Base-by-base conservation (phyloP, 2,113 vertebrate species). In the Otolemur garnettii region DNA sequence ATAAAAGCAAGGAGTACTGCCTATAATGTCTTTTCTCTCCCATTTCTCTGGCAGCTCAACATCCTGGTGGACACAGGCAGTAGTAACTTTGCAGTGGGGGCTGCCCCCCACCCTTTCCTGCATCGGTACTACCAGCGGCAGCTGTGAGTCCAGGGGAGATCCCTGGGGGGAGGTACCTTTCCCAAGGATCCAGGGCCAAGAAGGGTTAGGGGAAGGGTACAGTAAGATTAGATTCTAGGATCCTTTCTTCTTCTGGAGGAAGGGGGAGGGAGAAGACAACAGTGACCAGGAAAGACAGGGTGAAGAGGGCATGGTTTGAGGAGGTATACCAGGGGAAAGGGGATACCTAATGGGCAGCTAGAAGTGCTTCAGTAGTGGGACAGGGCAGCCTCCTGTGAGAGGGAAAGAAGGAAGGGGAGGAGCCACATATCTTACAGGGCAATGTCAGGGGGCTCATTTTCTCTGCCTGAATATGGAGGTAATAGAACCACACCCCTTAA, bases 71-170 rank as follows among this genome's bases (percentile, higher is more conserved):
- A 99, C 95, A 99, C 99, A 0, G 99, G 99, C 87, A 99, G 99
- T 99, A 99, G 99, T 94, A 99, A 99, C 98, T 99, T 99, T 11
- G 99, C 99, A 1, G 99, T 99, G n/a, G 99, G 99, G 4, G 99
- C 99, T 2, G 99, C 99, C 0, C 98, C 99, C 81, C 99, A 99
- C 96, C 99, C 99, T 5, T 99, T 99, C 97, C 99, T 99, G 62
- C 99, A 98, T 80, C 98, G 99, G 98, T 99, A 99, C 98, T 99
- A 99, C 98, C 99, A 99, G 97, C 99, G 99, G 18, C 99, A 99
- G 91, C 99, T 99, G 99, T 99, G 98, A 99, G 99, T 99, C 93
- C 24, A 7, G 26, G 79, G 84, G 10, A 19, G 10, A 8, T 9
- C 21, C 4, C 13, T 18, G 28, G 17, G 45, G 64, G 62, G 59